Evolutionary conservation across 2,113 vertebrate species (phyloP).

Genomic region (Pelecanoides urinatrix): DNA sequence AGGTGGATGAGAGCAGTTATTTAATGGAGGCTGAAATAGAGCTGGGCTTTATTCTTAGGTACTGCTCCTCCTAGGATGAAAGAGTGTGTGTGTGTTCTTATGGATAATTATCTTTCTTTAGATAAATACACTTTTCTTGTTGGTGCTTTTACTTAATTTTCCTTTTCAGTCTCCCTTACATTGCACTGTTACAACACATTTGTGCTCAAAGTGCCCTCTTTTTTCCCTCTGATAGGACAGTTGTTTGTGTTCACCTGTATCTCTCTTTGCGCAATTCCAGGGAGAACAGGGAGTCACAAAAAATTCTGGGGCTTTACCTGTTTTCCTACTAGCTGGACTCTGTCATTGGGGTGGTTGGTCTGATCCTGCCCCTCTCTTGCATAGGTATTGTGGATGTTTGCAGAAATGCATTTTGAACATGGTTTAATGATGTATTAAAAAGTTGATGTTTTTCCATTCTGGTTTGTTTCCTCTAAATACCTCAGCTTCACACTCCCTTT

Average conservation of each 20-base stretch:
- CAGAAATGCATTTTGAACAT: not conserved
- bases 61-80: not conserved
- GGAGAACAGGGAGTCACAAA: not conserved
- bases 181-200: accelerated
- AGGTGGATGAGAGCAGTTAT: not conserved
- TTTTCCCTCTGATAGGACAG: accelerated
- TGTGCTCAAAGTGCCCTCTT: not conserved
- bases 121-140: not conserved
- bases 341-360: not conserved
- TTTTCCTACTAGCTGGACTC: not conserved
- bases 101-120: not conserved
- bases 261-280: not conserved
- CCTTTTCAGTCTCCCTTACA: accelerated
- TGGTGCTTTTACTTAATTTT: not conserved
- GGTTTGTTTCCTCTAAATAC: not conserved
- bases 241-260: not conserved
- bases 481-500: not conserved
- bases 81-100: accelerated
- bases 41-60: not conserved
- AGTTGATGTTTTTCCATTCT: not conserved
- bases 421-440: not conserved
- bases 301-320: not conserved
- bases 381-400: not conserved
- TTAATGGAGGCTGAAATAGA: not conserved
- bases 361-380: not conserved